Percentiles rank a stretch among this genome's conserved stretches.
Evolutionary conservation across 2,113 vertebrate genomes (phyloP).

Genomic region (Cacatua alba): DNA sequence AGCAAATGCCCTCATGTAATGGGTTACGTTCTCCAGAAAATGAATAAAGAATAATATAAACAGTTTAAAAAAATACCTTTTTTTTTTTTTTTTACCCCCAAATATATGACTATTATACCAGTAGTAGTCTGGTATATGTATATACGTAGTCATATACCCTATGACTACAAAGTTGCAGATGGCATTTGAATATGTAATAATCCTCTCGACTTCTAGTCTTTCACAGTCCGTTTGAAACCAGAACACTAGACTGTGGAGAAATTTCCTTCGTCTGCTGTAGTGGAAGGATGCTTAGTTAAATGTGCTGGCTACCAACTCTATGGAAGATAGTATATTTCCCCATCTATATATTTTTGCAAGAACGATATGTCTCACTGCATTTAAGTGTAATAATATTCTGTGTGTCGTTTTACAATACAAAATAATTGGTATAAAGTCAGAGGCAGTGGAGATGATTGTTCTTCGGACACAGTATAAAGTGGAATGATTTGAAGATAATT

Average conservation of each 20-base stretch:
- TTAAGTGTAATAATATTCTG: not conserved
- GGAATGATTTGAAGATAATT: not conserved
- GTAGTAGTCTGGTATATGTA: not conserved
- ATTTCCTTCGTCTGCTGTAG: not conserved
- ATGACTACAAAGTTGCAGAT: not conserved
- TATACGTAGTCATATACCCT: not conserved
- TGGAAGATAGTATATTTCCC: not conserved
- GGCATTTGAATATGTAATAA: not conserved
- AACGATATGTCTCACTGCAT: not conserved
- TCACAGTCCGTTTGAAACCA: not conserved
- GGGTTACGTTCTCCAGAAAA: not conserved
- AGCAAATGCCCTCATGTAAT: not conserved
- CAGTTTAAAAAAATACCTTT: not conserved
- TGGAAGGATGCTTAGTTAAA: not conserved
- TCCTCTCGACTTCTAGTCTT: not conserved
- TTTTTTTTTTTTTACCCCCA: no score
- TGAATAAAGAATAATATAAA: not conserved
- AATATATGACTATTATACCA: not conserved
- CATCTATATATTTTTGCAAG: not conserved
- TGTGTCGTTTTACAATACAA: not conserved
- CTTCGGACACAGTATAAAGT: not conserved
- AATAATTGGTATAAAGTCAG: not conserved
- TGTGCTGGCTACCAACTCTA: not conserved
- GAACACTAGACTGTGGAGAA: not conserved
- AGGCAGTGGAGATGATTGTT: not conserved